Conservation (phyloP, 2,797 vertebrate species). For the Hybognathus amarus region DNA sequence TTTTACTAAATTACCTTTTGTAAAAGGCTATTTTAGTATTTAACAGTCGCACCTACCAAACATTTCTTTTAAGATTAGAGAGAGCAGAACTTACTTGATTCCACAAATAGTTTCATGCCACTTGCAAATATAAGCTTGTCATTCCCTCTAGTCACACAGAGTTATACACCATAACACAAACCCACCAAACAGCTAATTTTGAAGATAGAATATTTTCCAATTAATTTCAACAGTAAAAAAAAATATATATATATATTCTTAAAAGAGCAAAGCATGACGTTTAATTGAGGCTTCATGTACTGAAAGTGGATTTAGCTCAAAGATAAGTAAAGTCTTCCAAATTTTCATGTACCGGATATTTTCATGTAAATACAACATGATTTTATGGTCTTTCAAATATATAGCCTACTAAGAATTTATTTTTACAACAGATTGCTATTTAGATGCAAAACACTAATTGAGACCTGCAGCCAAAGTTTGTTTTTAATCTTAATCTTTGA, state of each 20-base stretch:
- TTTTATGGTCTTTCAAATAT: neutral
- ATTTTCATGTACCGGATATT: neutral
- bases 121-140: slow-evolving; percentile 51
- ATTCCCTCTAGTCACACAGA: slow-evolving; percentile 53
- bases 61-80: neutral
- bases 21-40: neutral
- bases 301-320: neutral
- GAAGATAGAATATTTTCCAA: neutral
- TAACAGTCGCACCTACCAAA: neutral
- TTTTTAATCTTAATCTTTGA: neutral
- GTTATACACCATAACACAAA: slow-evolving; percentile 38
- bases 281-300: neutral
- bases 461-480: neutral
- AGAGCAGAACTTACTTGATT: slow-evolving; percentile 40
- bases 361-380: neutral
- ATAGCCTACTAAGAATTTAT: neutral
- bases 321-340: neutral
- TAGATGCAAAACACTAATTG: neutral
- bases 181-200: neutral
- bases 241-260: neutral
- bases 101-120: slow-evolving; percentile 44
- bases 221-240: neutral
- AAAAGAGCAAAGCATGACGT: neutral
- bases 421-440: neutral
- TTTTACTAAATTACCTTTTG: neutral